These are phyloP conservation scores for Arctocebus calabarensis DNA, from an alignment of 2,797 vertebrate genomes.

Conservation along the genomic window DNA sequence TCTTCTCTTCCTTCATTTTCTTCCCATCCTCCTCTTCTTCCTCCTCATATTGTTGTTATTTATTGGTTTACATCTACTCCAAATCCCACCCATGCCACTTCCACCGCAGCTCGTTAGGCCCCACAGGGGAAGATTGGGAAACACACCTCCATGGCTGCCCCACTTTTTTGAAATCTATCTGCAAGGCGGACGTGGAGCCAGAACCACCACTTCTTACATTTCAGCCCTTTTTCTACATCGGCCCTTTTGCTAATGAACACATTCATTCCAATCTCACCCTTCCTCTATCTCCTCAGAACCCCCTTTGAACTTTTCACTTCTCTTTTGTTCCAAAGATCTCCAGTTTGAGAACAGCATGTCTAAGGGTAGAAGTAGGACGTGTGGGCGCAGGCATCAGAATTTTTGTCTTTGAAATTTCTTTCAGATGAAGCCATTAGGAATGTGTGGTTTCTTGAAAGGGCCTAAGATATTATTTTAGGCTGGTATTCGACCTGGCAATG, in stretches of 20 bases:
- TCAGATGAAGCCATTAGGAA: conserved; percentile 42
- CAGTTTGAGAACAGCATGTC: conserved; percentile 2
- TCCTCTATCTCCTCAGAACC: background rate
- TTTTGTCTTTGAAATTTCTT: conserved; percentile 58
- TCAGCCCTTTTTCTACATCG: background rate
- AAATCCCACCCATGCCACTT: background rate
- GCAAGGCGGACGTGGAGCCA: background rate
- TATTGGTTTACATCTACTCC: background rate
- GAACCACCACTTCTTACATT: background rate
- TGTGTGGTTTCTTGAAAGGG: conserved; percentile 34
- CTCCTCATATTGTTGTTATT: background rate
- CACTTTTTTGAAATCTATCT: background rate
- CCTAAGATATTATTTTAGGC: background rate
- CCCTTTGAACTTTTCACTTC: background rate
- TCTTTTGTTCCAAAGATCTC: conserved; percentile 22
- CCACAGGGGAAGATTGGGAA: background rate
- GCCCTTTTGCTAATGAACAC: background rate
- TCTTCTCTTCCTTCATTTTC: background rate
- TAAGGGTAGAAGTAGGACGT: conserved; percentile 1
- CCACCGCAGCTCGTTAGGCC: background rate
- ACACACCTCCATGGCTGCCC: background rate
- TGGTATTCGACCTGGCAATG: background rate
- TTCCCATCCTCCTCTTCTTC: background rate
- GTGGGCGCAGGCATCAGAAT: background rate
- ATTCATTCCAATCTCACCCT: background rate